These are phyloP conservation scores for Polia nebulosa DNA, from an alignment of 2,888 invertebrate species.

Conservation along the genomic window DNA sequence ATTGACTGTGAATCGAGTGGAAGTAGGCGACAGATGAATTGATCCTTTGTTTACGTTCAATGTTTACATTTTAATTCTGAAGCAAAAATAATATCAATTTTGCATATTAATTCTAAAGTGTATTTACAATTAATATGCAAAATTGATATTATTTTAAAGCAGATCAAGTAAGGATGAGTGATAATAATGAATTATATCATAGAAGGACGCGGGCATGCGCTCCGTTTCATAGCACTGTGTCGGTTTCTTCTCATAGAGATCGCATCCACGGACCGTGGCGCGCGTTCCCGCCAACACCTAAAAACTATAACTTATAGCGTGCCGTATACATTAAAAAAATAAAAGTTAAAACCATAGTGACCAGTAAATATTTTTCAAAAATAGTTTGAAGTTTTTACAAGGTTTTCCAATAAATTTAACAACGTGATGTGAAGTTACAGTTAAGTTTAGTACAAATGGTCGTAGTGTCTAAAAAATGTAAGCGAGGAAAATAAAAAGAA, in stretches of 20 bases:
- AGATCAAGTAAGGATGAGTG: background rate
- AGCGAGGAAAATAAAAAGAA: background rate
- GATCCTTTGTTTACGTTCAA: background rate
- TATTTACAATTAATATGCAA: background rate
- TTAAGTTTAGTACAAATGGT: constrained; percentile 8
- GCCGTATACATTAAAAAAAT: constrained; percentile 7
- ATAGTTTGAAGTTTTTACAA: background rate
- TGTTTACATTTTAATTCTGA: background rate
- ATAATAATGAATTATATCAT: background rate
- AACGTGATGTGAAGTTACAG: constrained; percentile 21
- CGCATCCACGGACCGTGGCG: constrained; percentile 41
- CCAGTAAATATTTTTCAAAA: background rate
- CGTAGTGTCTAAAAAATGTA: background rate
- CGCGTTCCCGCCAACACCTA: constrained; percentile 34
- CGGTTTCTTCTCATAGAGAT: constrained; percentile 29
- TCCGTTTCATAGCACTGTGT: constrained; percentile 12
- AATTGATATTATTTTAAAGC: background rate
- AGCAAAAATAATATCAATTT: background rate
- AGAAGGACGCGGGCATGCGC: constrained; percentile 45
- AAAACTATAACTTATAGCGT: constrained; percentile 12
- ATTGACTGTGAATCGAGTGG: background rate
- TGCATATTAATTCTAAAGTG: background rate
- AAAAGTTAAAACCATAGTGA: background rate
- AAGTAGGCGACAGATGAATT: background rate
- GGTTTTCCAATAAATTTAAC: background rate